Evolutionary conservation across 2,888 invertebrate genomes (phyloP), one percentile per base, ranked within the genome.

Genomic region (Sialis fuliginosa): DNA sequence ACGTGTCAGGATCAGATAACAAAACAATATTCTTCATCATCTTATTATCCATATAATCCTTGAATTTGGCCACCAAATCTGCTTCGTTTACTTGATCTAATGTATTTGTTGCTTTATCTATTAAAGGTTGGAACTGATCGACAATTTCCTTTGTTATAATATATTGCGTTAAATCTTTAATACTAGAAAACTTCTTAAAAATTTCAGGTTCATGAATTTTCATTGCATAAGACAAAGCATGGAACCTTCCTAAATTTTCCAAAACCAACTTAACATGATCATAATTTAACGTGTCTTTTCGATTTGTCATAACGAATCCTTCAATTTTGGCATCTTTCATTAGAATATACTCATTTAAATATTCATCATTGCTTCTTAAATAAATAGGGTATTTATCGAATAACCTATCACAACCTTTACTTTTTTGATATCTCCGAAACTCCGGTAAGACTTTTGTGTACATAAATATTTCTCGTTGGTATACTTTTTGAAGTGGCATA

Each of bases 281-380:
- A 5, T 37, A 34, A 34, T 47, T 22, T 35, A 47, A 35, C 30
- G 47, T 7, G 2, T 7, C 6, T 34, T 47, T 41, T 22, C 47
- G 33, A 42, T 42, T 30, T 34, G 6, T 13, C 42, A 42, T 42
- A 5, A 33, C 12, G 33, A 42, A 47, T 42, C 13, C 12, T 35
- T 35, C 8, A 4, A 10, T 30, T 42, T 33, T 47, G 8, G 31
- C 34, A 42, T 47, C 35, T 34, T 55, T 47, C n/a, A 50, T 52
- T 51, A 54, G 50, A 30, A 56, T 47, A 48, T 54, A 57, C 33
- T 58, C 59, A n/a, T 48, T 13, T 9, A 6, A 33, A 7, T 45
- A 10, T 8, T 6, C 30, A 6, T 8, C 13, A 6, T 39, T 33
- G 6, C 6, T 9, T 9, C 4, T 12, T 22, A 33, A 33, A 6